A percentile compares a stretch with the other conserved stretches of the same genome.
phyloP scores from a whole-genome alignment of 2,113 vertebrate species.

The Xyrauchen texanus region DNA sequence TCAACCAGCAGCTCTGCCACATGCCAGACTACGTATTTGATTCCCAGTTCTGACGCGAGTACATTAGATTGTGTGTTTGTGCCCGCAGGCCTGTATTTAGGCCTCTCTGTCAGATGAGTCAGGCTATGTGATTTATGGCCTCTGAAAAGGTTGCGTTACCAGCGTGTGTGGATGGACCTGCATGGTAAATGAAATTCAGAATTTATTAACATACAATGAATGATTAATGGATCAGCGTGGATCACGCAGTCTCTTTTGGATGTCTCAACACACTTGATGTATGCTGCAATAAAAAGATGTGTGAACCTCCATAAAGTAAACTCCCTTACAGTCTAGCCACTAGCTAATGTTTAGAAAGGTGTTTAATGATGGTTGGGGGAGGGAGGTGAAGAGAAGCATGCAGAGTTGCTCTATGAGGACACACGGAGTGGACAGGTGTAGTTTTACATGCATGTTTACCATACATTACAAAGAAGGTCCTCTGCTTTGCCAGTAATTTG shows the following conservation, averaged over 20 bases:
- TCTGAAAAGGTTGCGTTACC: constrained; percentile 82
- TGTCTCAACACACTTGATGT: constrained; percentile 78
- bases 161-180: constrained; percentile 75
- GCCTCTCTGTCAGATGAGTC: constrained; percentile 83
- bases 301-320: constrained; percentile 63
- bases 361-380: constrained; percentile 14
- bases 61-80: constrained; percentile 80
- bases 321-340: constrained; percentile 27
- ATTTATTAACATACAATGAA: constrained; percentile 89
- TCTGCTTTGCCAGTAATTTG: constrained; percentile 62
- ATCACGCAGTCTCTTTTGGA: constrained; percentile 78
- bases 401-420: constrained; percentile 23
- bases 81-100: constrained; percentile 80
- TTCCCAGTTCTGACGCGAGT: constrained; percentile 73
- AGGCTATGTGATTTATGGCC: constrained; percentile 80
- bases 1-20: constrained; percentile 40
- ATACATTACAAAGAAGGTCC: constrained; percentile 67
- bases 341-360: constrained; percentile 50
- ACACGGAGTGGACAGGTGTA: constrained; percentile 39
- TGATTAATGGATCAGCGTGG: constrained; percentile 84
- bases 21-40: constrained; percentile 61
- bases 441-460: constrained; percentile 54
- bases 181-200: constrained; percentile 85
- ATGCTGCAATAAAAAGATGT: constrained; percentile 78
- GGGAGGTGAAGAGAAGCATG: not conserved